phyloP scores from a whole-genome alignment of 2,113 vertebrate genomes.

The Stercorarius parasiticus region DNA sequence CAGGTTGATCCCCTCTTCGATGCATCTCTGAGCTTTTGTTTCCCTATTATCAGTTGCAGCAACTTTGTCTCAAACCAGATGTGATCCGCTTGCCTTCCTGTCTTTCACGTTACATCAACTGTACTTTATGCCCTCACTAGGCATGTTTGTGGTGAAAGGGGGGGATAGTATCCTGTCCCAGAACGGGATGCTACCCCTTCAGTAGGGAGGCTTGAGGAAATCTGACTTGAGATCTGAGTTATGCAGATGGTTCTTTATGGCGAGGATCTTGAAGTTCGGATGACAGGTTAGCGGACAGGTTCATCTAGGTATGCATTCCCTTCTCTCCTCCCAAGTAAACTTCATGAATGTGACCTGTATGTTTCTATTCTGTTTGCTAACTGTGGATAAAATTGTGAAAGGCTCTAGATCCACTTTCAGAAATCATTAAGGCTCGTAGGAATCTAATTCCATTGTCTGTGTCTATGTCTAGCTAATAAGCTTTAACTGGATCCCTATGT shows the following conservation, averaged over 20 bases:
- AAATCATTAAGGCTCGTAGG: background rate
- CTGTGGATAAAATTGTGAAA: background rate
- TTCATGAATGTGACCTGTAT: background rate
- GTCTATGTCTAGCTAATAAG: background rate
- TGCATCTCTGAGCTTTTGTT: background rate
- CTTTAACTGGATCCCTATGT: background rate
- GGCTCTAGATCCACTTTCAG: background rate
- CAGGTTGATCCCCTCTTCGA: background rate
- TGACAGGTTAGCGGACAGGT: background rate
- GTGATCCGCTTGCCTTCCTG: background rate
- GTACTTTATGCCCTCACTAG: background rate
- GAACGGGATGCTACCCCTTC: background rate
- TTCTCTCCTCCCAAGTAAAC: background rate
- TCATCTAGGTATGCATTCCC: background rate
- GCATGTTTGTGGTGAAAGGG: background rate
- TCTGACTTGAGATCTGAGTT: background rate
- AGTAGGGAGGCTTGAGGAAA: background rate
- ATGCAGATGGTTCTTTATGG: background rate
- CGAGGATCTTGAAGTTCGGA: background rate
- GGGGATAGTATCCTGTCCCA: background rate
- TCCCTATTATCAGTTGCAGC: background rate
- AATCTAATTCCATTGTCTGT: background rate
- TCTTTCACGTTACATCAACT: accelerated
- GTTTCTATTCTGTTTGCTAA: background rate
- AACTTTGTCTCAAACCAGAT: background rate